Evolutionary conservation across 2,113 vertebrate species (phyloP), one percentile per base, ranked within the genome.

Genomic region (Galemys pyrenaicus): DNA sequence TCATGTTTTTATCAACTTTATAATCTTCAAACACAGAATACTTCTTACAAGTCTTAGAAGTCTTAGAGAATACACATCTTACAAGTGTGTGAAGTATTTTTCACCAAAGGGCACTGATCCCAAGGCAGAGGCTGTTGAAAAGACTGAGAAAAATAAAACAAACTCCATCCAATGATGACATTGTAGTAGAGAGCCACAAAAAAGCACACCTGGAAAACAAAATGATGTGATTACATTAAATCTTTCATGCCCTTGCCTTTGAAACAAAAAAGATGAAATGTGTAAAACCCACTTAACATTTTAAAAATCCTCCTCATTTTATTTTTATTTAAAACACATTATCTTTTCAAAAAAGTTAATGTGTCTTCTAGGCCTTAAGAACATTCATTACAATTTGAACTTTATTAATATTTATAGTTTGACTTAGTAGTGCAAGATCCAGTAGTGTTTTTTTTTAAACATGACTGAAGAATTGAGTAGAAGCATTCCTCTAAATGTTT

Each of bases 121-220:
- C 99, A 99, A 0, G 99, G 99, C 82, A 99, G 98, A 0, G 99
- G 99, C 41, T 99, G 98, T 97, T 99, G 99, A 98, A 99, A 99
- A 95, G 99, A 99, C 97, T 99, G 99, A 58, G 99, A 99, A 98
- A 99, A 99, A 96, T 99, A 99, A 98, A 99, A 99, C 64, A 99
- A 97, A 82, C 99, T 99, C 99, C 99, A 99, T 95, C 99, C 98
- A 96, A 99, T 99, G 98, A 99, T 99, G 97, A 99, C 99, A 87
- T 99, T 99, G 98, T 99, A 99, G 98, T 99, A 99, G 16, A 99
- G 98, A 9, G 99, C 99, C 97, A 99, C 99, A 79, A 99, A 99
- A 96, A 99, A 99, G 91, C 99, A 99, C 19, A 99, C 99, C 99
- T 99, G 87, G 37, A 88, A 96, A 70, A 62, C 60, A 96, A 96